Evolutionary conservation across 2,888 invertebrate genomes (phyloP), one percentile per base, ranked within the genome.

Genomic region (Melinaea menophilus): DNA sequence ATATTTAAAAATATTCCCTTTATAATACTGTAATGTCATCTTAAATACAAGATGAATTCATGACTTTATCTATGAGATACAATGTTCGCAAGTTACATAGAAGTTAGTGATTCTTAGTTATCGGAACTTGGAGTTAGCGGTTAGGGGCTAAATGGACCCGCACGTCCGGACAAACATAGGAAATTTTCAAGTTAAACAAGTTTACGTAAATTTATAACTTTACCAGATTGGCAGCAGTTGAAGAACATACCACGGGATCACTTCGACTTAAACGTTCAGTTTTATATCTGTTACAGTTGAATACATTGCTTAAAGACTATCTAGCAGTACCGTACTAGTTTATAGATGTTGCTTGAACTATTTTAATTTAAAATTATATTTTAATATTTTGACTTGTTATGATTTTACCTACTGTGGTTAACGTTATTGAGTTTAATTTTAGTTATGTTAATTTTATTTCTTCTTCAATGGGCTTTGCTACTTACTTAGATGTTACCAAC

Each of bases 181-280:
- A 81, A 86, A 88, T 85, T 85, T 80, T 75, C 72, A 88, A 89
- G 86, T 88, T 83, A 88, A 89, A 88, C 87, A 89, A 88, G 78
- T 88, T 89, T 84, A 86, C 81, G 82, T 80, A 87, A 88, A 89
- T 88, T 88, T 86, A 88, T 87, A 88, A 88, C 83, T 88, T 88
- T 84, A 80, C 81, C 78, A 80, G 60, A 68, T 68, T 61, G 65
- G 63, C 59, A 62, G 60, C 61, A 63, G 66, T 68, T 68, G 63
- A 47, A 45, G 45, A 62, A 62, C 66, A 56, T 34, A 41, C 57
- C 59, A 61, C 55, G 62, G 58, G 33, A 4, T 5, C 47, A 48
- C 54, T 22, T 58, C 34, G 47, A 41, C 62, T 62, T 58, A 55
- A 58, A 45, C 12, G 55, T 41, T 62, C 58, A 58, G 45, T 47